These are phyloP conservation scores for Erebia epiphron DNA, from an alignment of 2,888 invertebrate genomes.

Conservation along the genomic window DNA sequence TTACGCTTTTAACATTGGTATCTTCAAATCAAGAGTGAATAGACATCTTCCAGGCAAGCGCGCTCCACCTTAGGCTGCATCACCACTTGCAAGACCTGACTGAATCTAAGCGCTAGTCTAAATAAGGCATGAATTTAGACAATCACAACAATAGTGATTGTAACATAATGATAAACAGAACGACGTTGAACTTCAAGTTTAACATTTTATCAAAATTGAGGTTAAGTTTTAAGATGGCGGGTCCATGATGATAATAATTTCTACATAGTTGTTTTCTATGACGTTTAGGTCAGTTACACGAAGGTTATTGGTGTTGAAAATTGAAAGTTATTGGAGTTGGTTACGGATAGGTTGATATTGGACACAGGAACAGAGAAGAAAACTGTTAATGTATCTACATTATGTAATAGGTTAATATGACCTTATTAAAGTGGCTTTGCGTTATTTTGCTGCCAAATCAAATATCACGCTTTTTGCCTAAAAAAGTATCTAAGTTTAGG, in stretches of 20 bases:
- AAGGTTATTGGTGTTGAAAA: not conserved
- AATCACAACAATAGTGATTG: not conserved
- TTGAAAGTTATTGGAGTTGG: not conserved
- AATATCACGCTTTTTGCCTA: slow-evolving; percentile 10
- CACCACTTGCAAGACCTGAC: no score
- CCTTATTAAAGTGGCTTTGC: no score
- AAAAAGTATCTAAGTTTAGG: not conserved
- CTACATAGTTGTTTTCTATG: slow-evolving; percentile 44
- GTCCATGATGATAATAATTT: slow-evolving; percentile 46
- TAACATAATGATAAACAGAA: no score
- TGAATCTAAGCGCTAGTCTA: no score
- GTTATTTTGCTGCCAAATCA: no score
- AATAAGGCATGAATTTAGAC: no score
- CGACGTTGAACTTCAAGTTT: no score
- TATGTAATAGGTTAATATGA: no score
- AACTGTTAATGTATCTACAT: not conserved
- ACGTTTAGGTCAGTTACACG: slow-evolving; percentile 41
- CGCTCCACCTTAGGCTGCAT: no score
- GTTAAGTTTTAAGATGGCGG: slow-evolving; percentile 49
- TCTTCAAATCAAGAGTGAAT: no score
- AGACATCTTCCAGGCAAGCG: no score
- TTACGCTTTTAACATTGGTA: no score
- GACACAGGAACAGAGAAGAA: not conserved
- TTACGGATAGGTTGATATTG: not conserved
- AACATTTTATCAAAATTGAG: slow-evolving; percentile 2